phyloP scores from a whole-genome alignment of 2,113 vertebrate species.

The Apodemus speciosus region DNA sequence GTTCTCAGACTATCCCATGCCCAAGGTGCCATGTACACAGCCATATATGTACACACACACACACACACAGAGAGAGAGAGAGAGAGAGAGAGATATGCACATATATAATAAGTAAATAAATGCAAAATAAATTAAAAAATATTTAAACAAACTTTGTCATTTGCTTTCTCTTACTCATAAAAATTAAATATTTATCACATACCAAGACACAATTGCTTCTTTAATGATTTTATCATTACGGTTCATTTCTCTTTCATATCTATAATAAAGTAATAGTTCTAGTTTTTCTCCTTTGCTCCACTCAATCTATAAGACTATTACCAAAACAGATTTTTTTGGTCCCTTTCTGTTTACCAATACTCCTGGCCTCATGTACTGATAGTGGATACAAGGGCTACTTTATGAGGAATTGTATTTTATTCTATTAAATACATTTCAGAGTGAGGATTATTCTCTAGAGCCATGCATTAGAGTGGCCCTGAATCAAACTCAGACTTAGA shows the following conservation, averaged over 20 bases:
- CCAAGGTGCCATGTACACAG: not conserved
- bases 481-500: not conserved
- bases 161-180: slow-evolving; percentile 7
- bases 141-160: not conserved
- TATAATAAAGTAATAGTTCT: not conserved
- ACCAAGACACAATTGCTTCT: not conserved
- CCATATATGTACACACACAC: not conserved
- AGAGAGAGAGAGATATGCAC: not conserved
- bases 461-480: not conserved
- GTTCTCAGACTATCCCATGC: not conserved
- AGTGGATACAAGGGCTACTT: not conserved
- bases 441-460: not conserved
- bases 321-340: not conserved
- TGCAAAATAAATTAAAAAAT: not conserved
- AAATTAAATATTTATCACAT: not conserved
- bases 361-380: not conserved
- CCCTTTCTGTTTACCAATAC: not conserved
- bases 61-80: no score
- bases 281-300: not conserved
- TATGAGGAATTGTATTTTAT: not conserved
- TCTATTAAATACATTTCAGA: not conserved
- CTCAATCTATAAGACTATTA: not conserved
- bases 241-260: not conserved
- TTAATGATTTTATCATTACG: not conserved
- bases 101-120: not conserved